Conservation (phyloP, 2,797 vertebrate genomes). For the Coilia nasus region DNA sequence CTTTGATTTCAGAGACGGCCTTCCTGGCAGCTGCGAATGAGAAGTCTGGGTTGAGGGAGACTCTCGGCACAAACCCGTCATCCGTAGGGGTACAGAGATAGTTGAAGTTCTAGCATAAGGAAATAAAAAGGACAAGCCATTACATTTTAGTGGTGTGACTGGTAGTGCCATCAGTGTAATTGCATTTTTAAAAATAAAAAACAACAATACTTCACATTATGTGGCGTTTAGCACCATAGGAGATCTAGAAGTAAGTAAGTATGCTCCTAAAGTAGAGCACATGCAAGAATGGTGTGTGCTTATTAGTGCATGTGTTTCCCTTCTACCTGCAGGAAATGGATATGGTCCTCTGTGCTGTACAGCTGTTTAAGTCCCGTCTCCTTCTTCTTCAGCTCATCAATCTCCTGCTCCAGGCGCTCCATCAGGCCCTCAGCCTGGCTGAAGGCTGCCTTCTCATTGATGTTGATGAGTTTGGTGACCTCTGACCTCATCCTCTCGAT, state of each 20-base stretch:
- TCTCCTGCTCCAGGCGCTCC: constrained; percentile 84
- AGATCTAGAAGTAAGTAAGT: too few relatives aligned
- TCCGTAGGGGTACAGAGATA: constrained; percentile 83
- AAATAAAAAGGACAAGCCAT: background rate
- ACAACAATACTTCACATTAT: background rate
- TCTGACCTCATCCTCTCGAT: constrained; percentile 83
- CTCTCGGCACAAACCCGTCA: constrained; percentile 77
- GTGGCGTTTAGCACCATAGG: too few relatives aligned
- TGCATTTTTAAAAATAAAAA: background rate
- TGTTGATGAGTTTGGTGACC: constrained; percentile 80
- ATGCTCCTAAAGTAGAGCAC: too few relatives aligned
- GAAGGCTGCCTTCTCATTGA: constrained; percentile 81
- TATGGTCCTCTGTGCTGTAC: constrained; percentile 77
- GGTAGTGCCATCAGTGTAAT: background rate
- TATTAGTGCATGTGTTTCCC: background rate
- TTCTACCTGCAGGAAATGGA: constrained; percentile 77
- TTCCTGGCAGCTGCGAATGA: constrained; percentile 77
- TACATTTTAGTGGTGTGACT: background rate
- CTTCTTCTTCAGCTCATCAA: constrained; percentile 80
- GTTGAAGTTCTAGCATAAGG: constrained; percentile 76
- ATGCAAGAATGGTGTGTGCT: background rate
- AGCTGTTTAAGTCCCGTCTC: constrained; percentile 74
- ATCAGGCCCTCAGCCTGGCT: constrained; percentile 78
- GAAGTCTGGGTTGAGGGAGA: constrained; percentile 79
- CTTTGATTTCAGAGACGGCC: constrained; percentile 80